Base-by-base conservation (phyloP, 2,888 invertebrate genomes). In the Hypena proboscidalis region DNA sequence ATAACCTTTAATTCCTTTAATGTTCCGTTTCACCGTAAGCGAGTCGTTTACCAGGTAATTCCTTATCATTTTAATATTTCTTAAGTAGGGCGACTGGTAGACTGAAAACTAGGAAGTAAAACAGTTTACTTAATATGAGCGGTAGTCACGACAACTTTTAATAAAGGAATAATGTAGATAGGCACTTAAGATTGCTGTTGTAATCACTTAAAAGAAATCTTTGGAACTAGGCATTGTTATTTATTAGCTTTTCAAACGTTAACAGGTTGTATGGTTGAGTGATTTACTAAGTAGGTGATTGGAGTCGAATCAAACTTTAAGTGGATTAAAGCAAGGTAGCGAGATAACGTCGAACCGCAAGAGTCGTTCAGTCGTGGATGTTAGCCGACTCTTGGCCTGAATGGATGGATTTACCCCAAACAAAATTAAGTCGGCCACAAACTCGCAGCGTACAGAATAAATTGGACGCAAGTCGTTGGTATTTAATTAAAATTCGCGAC, bases 141-240 rank as follows among this genome's bases (percentile, higher is more conserved):
- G 10, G 22, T 33, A 51, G 74, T 71, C 76, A 75, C 75, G 75
- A 48, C 59, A 75, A 46, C 30, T 58, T 57, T 64, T 65, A 65
- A 65, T 65, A 54, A 50, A 45, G 41, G 49, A 53, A 49, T 35
- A 40, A 45, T 40, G 44, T 41, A 52, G 50, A 62, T 56, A 59
- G 19, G 45, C 25, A 44, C 42, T 53, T 49, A 15, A 53, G 52
- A 65, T 61, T 42, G 39, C 38, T 29, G 23, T 8, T 39, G 29
- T 47, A 48, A 56, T 54, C 43, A 54, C 40, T 53, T 30, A 37
- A 44, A 48, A 48, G 26, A 57, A 55, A 56, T 50, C 45, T 49
- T 38, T 20, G 21, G 14, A 29, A 47, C 27, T 44, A 20, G 11
- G 11, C 26, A 41, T 6, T n/a, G 42, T 33, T 34, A 34, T 44